Base-by-base conservation (phyloP, 2,797 vertebrate genomes). In the Adelosebastes latens region DNA sequence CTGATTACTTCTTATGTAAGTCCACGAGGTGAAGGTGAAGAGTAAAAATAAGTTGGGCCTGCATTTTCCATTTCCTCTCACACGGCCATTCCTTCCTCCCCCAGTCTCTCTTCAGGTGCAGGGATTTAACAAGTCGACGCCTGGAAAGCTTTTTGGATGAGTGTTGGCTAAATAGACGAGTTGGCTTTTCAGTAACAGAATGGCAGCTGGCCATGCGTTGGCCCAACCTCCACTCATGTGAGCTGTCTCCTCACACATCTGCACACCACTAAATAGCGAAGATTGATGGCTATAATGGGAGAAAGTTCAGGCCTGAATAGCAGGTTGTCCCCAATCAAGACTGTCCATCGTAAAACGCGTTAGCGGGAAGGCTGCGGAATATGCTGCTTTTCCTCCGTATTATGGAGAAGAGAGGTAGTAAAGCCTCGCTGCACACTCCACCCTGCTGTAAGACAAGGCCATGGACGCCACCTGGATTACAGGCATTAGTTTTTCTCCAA, bases 21-120 rank as follows among this genome's bases (percentile, higher is more conserved):
- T 78, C 80, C 55, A 55, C 52, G 66, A 79, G 74, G 79, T 87
- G 70, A 90, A 81, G 78, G 63, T 79, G 42, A 87, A 71, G 60
- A 42, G 32, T 70, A 83, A 79, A 87, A 56, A 68, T 39, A 82
- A 39, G 60, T 75, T 71, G 4, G 39, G 16, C 10, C 18, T 32
- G 36, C 27, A 79, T 84, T 49, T 66, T 60, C 75, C 39, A 63
- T 82, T 87, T 62, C 62, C 39, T 72, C 75, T 60, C 29, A 70
- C 42, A 55, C n/a, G 53, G 53, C 5, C 14, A 52, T 7, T 75
- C 18, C 20, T 24, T 64, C 29, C 20, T 69, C 61, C 1, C 52
- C 42, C 13, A 46, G 13, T 75, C 22, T 68, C 32, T 79, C 24
- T 49, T 72, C 42, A 42, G 62, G 62, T 60, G 16, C 11, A 49